These are phyloP conservation scores for Discoglossus pictus DNA, from an alignment of 2,797 vertebrate species.

Conservation along the genomic window DNA sequence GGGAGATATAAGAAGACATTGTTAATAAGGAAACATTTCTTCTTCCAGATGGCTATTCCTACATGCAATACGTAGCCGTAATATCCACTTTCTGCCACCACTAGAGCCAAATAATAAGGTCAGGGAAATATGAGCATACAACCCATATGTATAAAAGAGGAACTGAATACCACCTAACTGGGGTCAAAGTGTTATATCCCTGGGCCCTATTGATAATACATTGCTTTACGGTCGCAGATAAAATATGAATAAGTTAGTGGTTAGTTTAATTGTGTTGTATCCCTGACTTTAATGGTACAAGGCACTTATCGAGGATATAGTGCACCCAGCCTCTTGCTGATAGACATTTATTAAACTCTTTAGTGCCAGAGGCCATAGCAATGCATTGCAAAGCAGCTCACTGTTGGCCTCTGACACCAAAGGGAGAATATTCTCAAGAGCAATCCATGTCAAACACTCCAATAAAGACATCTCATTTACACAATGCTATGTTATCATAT, in stretches of 20 bases:
- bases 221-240: constrained; percentile 28
- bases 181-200: constrained; percentile 14
- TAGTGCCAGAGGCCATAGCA: constrained; percentile 33
- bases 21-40: constrained; percentile 22
- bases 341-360: constrained; percentile 44
- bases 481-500: constrained; percentile 20
- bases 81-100: constrained; percentile 32
- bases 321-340: constrained; percentile 30
- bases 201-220: constrained; percentile 33
- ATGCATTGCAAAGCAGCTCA: constrained; percentile 44
- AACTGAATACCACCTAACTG: constrained; percentile 31
- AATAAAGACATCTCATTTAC: constrained; percentile 38
- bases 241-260: constrained; percentile 16
- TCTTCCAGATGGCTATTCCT: constrained; percentile 1
- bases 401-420: constrained; percentile 37
- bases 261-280: constrained; percentile 18
- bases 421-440: constrained; percentile 30
- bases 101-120: constrained; percentile 27
- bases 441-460: constrained; percentile 26
- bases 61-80: constrained; percentile 12
- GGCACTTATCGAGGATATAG: constrained; percentile 28
- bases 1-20: constrained; percentile 1
- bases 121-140: constrained; percentile 34
- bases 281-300: constrained; percentile 1
- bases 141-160: constrained; percentile 34